Conservation (phyloP, 2,888 invertebrate species). For the Drosophila infuscata region DNA sequence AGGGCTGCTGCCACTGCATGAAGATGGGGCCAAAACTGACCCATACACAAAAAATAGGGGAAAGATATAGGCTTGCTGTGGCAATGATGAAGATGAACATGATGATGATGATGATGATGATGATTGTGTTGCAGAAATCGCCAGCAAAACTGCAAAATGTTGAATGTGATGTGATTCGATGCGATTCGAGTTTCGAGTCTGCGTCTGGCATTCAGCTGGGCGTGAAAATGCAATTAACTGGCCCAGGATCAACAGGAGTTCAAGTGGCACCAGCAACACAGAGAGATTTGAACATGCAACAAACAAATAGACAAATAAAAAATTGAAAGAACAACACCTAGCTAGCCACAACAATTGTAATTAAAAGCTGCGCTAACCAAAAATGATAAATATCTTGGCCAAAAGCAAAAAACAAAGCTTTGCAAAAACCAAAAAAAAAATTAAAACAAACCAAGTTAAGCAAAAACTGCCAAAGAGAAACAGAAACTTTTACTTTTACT, state of each 20-base stretch:
- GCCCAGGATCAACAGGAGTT: slow-evolving; percentile 24
- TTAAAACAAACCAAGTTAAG: slow-evolving; percentile 31
- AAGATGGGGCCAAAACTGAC: slow-evolving; percentile 4
- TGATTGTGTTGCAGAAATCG: slow-evolving; percentile 15
- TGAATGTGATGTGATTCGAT: slow-evolving; percentile 50
- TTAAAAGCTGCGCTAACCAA: slow-evolving; percentile 68
- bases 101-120: slow-evolving; percentile 22
- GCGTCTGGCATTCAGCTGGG: slow-evolving; percentile 64
- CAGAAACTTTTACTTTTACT: slow-evolving; percentile 55
- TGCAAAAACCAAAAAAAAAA: slow-evolving; percentile 19
- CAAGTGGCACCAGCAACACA: neutral
- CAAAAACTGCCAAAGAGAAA: slow-evolving; percentile 38
- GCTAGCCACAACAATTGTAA: slow-evolving; percentile 73
- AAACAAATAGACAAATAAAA: slow-evolving; percentile 13
- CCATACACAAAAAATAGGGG: slow-evolving; percentile 26
- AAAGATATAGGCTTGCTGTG: slow-evolving; percentile 26
- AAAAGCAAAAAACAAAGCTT: slow-evolving; percentile 30
- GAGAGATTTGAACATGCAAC: slow-evolving; percentile 20
- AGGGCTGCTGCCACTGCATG: slow-evolving; percentile 7
- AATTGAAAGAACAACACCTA: slow-evolving; percentile 16
- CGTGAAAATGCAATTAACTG: slow-evolving; percentile 79
- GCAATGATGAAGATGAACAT: slow-evolving; percentile 36
- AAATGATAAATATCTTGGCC: slow-evolving; percentile 68
- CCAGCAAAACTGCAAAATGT: slow-evolving; percentile 53
- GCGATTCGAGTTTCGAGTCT: slow-evolving; percentile 29